phyloP scores from a whole-genome alignment of 2,888 invertebrate species.

The Spisula solida region DNA sequence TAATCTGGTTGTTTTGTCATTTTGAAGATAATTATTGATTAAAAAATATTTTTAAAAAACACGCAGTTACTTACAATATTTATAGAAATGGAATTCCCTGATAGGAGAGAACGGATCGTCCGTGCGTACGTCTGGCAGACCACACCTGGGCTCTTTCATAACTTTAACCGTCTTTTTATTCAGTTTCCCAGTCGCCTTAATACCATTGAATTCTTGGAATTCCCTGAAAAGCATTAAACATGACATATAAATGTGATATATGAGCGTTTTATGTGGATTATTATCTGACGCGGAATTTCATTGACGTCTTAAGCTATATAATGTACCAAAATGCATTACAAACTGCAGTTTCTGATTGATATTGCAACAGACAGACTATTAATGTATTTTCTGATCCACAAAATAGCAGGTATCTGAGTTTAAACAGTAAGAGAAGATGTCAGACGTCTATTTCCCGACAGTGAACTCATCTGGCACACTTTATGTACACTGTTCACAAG shows the following conservation, averaged over 20 bases:
- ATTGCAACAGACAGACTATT: not conserved
- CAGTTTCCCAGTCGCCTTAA: constrained; percentile 67
- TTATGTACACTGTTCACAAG: not conserved
- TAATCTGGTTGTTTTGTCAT: too few species aligned
- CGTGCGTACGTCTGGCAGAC: constrained; percentile 59
- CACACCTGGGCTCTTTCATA: constrained; percentile 70
- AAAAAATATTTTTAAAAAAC: too few species aligned
- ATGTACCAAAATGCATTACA: not conserved
- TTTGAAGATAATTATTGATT: too few species aligned
- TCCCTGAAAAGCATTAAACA: constrained; percentile 52
- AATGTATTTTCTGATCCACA: not conserved
- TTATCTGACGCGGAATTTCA: not conserved
- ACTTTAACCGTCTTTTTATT: constrained; percentile 67
- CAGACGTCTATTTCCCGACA: not conserved
- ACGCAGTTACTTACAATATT: constrained; percentile 65
- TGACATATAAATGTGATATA: not conserved
- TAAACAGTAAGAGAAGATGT: not conserved
- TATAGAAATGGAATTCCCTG: constrained; percentile 67
- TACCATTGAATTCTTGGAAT: constrained; percentile 65
- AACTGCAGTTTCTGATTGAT: not conserved
- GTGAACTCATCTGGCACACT: not conserved
- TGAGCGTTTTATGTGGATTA: not conserved
- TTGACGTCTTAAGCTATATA: not conserved
- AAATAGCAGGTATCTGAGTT: not conserved
- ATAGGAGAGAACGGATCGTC: constrained; percentile 62